Base-by-base conservation (phyloP, 1,140 invertebrate genomes). In the Drosophila elegans region DNA sequence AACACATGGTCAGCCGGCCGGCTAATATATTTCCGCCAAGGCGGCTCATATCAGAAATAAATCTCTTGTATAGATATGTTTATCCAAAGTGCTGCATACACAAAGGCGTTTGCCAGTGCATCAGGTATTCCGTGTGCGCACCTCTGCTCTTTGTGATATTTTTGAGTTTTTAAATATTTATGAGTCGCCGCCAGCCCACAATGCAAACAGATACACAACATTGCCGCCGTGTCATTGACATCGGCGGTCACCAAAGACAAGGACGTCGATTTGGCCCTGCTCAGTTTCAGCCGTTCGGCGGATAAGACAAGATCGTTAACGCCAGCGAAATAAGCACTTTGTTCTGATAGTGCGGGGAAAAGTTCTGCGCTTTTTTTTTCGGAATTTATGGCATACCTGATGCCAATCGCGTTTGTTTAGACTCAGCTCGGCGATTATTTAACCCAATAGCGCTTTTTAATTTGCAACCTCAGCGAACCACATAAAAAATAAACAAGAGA, bases 401-500 rank as follows among this genome's bases (percentile, higher is more conserved):
- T 42, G 61, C 51, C 69, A 66, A 54, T 56, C 78, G 52, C 25
- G 27, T 80, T 85, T 85, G 81, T 85, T 85, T 85, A 85, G 51
- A 86, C 73, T 73, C 34, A 7, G 46, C 56, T 10, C 39, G 36
- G 54, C 62, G 67, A 77, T 84, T 80, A 85, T 74, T 76, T 80
- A 63, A 76, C 63, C 57, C 75, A 84, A 80, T 84, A 72, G 64
- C 57, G 74, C 46, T 57, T 79, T 82, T 83, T 86, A 46, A 75
- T 79, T 77, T 88, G 83, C 79, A 86, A 88, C 82, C 83, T 83
- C 79, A 88, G 74, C 64, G 64, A 88, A 60, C 84, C 72, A 76
- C 63, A 83, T 89, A 54, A 66, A 83, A 88, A 88, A 80, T 86
- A 86, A 86, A 86, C 83, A 86, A 81, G 61, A 72, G 11, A 68